Conservation (phyloP, 2,113 vertebrate genomes). For the Pontoporia blainvillei region DNA sequence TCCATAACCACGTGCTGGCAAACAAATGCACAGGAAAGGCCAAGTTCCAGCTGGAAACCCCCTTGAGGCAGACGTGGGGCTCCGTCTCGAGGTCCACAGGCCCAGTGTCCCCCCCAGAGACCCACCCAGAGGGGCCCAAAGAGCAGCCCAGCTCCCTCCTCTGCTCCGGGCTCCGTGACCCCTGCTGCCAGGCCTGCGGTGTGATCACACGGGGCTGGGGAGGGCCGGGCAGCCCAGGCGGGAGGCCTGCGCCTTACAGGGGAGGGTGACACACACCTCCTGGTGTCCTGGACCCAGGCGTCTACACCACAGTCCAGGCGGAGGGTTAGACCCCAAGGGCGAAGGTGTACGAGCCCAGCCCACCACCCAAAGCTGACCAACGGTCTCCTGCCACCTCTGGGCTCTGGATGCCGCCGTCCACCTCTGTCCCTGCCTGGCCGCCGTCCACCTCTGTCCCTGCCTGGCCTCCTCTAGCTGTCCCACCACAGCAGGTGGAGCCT, state of each 20-base stretch:
- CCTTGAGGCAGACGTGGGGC: not conserved
- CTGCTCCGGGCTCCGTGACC: accelerated
- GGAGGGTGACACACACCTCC: accelerated
- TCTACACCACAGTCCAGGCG: not conserved
- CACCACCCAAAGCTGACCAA: accelerated
- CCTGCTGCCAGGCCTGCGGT: accelerated
- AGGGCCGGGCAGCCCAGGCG: not conserved
- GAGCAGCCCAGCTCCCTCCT: not conserved
- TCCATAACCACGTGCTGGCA: not conserved
- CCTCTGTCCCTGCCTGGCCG: not conserved
- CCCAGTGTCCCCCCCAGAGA: not conserved
- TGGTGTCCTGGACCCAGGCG: not conserved
- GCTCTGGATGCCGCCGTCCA: accelerated
- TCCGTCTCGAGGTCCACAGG: accelerated
- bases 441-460: not conserved
- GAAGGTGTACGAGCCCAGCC: not conserved
- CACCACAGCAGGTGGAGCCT: not conserved
- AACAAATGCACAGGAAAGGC: not conserved
- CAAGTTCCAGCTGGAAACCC: not conserved
- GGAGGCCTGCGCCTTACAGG: accelerated
- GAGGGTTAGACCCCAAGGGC: not conserved
- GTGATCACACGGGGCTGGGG: not conserved
- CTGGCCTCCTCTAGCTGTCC: not conserved
- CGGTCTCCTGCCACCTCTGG: accelerated
- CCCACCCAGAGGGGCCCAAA: not conserved